These are phyloP conservation scores for Salarias fasciatus DNA, from an alignment of 2,797 vertebrate species.

Conservation along the genomic window DNA sequence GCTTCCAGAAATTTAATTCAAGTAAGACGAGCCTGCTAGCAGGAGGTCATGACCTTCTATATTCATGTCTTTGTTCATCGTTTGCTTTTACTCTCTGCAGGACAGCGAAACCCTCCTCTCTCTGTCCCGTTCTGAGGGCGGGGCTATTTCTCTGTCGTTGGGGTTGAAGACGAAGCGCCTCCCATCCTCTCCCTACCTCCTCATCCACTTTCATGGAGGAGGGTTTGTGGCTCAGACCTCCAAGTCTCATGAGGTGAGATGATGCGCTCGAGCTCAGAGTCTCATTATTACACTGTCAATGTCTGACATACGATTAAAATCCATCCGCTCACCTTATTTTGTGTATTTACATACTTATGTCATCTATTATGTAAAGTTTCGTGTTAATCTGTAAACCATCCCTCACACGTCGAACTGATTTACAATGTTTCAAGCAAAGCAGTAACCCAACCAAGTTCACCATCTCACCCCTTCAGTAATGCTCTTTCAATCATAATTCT, in stretches of 20 bases:
- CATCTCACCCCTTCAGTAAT: constrained; percentile 20
- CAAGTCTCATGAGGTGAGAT: constrained; percentile 90
- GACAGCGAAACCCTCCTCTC: constrained; percentile 86
- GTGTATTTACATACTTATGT: too few relatives aligned
- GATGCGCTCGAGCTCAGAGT: too few relatives aligned
- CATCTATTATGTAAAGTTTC: too few relatives aligned
- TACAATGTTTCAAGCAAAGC: constrained; percentile 2
- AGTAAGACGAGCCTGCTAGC: too few relatives aligned
- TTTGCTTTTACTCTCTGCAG: constrained; percentile 65
- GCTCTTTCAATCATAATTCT: constrained; percentile 57
- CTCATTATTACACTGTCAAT: too few relatives aligned
- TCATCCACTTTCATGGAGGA: constrained; percentile 92
- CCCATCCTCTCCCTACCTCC: constrained; percentile 84
- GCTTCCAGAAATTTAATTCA: too few relatives aligned
- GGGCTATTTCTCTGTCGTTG: constrained; percentile 83
- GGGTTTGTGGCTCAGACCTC: constrained; percentile 96
- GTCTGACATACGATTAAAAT: too few relatives aligned
- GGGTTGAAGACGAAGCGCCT: constrained; percentile 81
- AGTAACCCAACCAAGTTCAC: constrained; percentile 17
- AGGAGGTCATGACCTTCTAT: not conserved
- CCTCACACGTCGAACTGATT: constrained; percentile 1
- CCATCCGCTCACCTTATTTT: too few relatives aligned
- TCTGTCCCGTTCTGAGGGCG: constrained; percentile 84
- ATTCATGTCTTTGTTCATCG: not conserved
- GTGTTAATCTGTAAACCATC: too few relatives aligned